Base-by-base conservation (phyloP, 2,888 invertebrate genomes). In the Athalia cordata region DNA sequence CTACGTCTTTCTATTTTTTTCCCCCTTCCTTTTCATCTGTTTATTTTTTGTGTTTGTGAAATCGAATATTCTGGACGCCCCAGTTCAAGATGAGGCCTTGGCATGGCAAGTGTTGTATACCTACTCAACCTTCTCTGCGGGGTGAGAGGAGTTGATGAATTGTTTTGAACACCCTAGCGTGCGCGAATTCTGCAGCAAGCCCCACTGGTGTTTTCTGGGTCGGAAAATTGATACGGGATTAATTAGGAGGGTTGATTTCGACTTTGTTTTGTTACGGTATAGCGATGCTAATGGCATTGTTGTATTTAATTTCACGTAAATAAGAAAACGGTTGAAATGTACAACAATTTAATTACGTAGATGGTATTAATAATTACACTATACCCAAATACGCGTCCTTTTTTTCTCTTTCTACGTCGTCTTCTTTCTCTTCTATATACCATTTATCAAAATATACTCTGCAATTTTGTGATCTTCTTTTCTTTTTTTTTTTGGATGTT, bases 181-280 rank as follows among this genome's bases (percentile, higher is more conserved):
- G 29, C 43, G 59, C 13, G 75, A 62, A 61, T 50, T 29, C 29
- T 29, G 29, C 29, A 29, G 29, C 29, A 29, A 29, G 29, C 29
- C 29, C 29, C 29, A 45, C 11, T 15, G 75, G 50, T 75, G 75
- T 75, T 75, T 75, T 64, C 75, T 75, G 75, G 62, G 29, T 61
- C 64, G 75, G 75, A 75, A 75, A 75, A 75, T 75, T 75, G 75
- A 75, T 75, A 75, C 75, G 75, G 75, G 75, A 75, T 75, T 75
- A 75, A 75, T 75, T 75, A 50, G 64, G 49, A 64, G 64, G 75
- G 75, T 61, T 47, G 49, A 52, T 75, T 75, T 8, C 64, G 75
- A 75, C 61, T 64, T 50, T 64, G 75, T 75, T 75, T 62, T 75
- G 75, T 75, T 75, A 15, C 15, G 61, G 45, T 47, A 59, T 61